A percentile compares a stretch with the other conserved stretches of the same genome.
These are phyloP conservation scores for Brachionus plicatilis DNA, from an alignment of 1,140 invertebrate genomes.

Conservation along the genomic window DNA sequence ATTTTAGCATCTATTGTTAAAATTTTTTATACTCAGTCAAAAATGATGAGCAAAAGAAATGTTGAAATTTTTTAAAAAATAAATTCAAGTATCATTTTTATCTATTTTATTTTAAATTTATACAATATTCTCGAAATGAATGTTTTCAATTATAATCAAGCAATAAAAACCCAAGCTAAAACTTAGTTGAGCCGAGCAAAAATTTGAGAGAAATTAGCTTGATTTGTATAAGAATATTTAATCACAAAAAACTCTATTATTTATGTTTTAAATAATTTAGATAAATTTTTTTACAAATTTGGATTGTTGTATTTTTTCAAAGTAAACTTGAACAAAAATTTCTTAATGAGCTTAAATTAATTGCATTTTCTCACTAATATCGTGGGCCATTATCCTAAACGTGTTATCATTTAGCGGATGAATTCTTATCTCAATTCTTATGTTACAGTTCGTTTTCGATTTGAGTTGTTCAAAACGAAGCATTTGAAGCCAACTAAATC, in stretches of 20 bases:
- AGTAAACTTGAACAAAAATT: not conserved
- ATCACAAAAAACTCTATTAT: not conserved
- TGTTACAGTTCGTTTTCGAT: not conserved
- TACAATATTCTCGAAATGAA: not conserved
- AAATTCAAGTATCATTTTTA: not conserved
- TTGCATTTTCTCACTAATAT: not conserved
- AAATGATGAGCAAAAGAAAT: not conserved
- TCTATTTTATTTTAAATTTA: not conserved
- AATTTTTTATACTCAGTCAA: not conserved
- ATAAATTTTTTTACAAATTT: not conserved
- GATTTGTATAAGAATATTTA: not conserved
- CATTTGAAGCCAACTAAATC: not conserved
- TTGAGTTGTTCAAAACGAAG: not conserved
- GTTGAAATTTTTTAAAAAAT: not conserved
- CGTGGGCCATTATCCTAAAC: not conserved
- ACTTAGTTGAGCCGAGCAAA: not conserved
- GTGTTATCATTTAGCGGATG: not conserved
- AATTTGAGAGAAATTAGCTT: not conserved
- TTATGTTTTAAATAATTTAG: not conserved
- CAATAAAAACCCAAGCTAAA: conserved; percentile 13
- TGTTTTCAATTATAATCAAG: conserved; percentile 23
- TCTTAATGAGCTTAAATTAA: conserved; percentile 26
- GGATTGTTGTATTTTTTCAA: not conserved
- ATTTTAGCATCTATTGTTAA: not conserved
- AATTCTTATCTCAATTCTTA: conserved; percentile 8